Percentiles rank a stretch among this genome's conserved stretches.
Conservation (phyloP, 2,113 vertebrate species). For the Ochotona curzoniae region DNA sequence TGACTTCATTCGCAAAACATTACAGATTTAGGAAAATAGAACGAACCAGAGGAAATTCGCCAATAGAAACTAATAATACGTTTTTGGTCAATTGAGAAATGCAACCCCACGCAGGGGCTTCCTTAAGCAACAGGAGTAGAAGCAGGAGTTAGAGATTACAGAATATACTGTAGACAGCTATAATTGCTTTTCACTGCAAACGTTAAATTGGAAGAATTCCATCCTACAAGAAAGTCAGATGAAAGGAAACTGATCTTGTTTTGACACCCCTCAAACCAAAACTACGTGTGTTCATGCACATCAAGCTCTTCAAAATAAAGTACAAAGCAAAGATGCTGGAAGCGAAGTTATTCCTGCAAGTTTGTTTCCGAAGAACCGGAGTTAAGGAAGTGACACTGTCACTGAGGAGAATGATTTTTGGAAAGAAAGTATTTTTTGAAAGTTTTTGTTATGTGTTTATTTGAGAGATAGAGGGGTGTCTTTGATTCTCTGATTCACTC, state of each 20-base stretch:
- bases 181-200: conserved; percentile 7
- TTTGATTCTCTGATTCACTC: no score
- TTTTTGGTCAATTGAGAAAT: background rate
- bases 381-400: background rate
- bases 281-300: background rate
- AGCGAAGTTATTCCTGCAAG: background rate
- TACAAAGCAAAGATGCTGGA: background rate
- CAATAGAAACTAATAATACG: background rate
- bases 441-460: no score
- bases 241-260: background rate
- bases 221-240: background rate
- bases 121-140: background rate
- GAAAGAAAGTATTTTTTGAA: background rate
- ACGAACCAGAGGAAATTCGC: background rate
- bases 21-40: background rate
- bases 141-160: fast-evolving
- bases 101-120: background rate
- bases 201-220: background rate
- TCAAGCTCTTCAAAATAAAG: background rate
- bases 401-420: no score
- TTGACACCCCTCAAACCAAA: conserved; percentile 14
- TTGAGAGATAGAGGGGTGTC: no score
- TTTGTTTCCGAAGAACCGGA: background rate
- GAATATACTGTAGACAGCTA: background rate
- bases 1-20: background rate